Evolutionary conservation across 1,140 invertebrate genomes (phyloP), one percentile per base, ranked within the genome.

Genomic region (Tenebrio molitor): DNA sequence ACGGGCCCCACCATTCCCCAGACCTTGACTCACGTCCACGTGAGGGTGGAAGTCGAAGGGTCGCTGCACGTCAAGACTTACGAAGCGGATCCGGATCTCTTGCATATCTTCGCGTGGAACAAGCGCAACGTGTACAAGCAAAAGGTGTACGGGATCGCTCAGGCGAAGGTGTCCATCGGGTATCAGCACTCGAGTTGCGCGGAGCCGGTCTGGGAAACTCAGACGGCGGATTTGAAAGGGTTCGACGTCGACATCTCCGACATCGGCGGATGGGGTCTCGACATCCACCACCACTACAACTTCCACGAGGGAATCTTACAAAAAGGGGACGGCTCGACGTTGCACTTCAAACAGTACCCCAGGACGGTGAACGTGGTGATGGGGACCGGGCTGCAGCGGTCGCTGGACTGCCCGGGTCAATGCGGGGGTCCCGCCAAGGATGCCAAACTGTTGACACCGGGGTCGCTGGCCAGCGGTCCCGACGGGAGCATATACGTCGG

Each of bases 201-300:
- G 1, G 88, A 91, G 34, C 90, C 96, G 0, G 92, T 98, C 39
- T 99, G 97, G 97, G 95, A 96, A 77, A 95, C 93, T 0, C 93
- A 96, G 82, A 97, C 95, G 5, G 94, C 95, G 1, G 95, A 92
- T 14, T 84, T 99, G 72, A 93, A 96, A 83, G 98, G 97, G n/a
- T 98, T 97, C 85, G 96, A 98, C 82, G 94, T 99, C 23, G 95
- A 97, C 75, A 97, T 98, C 69, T 97, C 97, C 0, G 95, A 98
- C 81, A 94, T 99, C 42, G 97, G 97, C 0, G 96, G 95, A 7
- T 99, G 97, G 97, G 97, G 97, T 67, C 84, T 99, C 14, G 94
- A 99, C 81, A 97, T 99, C 65, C 97, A 99, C 85, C 97, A 99
- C 83, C 95, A 97, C 83, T 98, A 99, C 84, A 99, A 99, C 82